A percentile compares a stretch with the other conserved stretches of the same genome.
These are phyloP conservation scores for Lasioglossum baleicum DNA, from an alignment of 1,140 invertebrate genomes.

Conservation along the genomic window DNA sequence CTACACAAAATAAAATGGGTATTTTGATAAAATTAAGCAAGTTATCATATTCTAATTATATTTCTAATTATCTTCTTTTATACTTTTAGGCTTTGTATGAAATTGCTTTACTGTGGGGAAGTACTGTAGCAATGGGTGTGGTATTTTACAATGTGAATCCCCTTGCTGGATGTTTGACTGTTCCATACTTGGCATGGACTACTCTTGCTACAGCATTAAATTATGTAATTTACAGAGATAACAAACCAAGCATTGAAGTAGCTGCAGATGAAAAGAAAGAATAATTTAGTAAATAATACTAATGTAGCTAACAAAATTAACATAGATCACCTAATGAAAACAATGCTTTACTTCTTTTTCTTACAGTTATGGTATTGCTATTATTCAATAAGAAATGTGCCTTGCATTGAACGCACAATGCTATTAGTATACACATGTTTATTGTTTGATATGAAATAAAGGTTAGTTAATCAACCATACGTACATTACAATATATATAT, in stretches of 20 bases:
- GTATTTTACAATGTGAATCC: conserved; percentile 86
- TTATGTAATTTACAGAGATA: conserved; percentile 85
- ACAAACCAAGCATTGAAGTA: conserved; percentile 63
- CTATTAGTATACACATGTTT: conserved; percentile 73
- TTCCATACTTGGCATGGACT: conserved; percentile 91
- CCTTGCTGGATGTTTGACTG: conserved; percentile 85
- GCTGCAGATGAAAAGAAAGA: conserved; percentile 58
- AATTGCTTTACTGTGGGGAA: conserved; percentile 83
- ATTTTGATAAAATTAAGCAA: no score
- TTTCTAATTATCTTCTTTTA: no score
- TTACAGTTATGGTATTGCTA: conserved; percentile 11
- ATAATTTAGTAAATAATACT: conserved; percentile 29
- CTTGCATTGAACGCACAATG: conserved; percentile 64
- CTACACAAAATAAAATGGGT: conserved; percentile 87
- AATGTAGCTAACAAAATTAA: no score
- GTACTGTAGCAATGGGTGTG: conserved; percentile 83
- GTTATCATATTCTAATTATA: no score
- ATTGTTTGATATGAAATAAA: conserved; percentile 77
- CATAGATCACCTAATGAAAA: no score
- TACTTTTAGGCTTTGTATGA: conserved; percentile 89
- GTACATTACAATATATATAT: conserved; percentile 64
- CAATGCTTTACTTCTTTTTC: no score
- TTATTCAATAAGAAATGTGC: conserved; percentile 52
- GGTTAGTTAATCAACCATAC: conserved; percentile 70
- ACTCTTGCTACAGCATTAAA: conserved; percentile 85